These are phyloP conservation scores for Etheostoma cragini DNA, from an alignment of 2,113 vertebrate species.

Conservation along the genomic window DNA sequence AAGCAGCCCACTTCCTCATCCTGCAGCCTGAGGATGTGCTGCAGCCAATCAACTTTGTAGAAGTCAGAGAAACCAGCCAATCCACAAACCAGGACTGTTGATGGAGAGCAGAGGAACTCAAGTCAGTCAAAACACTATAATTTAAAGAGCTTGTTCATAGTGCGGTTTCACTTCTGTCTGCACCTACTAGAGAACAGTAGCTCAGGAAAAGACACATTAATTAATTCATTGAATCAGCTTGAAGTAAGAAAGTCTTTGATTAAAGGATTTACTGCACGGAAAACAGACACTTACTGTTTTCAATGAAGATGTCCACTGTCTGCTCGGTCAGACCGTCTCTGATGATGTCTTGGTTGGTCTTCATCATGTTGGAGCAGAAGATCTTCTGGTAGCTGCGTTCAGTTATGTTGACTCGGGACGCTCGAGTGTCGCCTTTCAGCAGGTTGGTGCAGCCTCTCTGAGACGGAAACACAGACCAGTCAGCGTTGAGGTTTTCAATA, in stretches of 20 bases:
- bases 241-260: too few relatives aligned
- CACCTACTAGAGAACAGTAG: background rate
- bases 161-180: background rate
- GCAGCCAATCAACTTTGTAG: slow-evolving; percentile 87
- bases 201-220: background rate
- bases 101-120: slow-evolving; percentile 4
- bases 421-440: slow-evolving; percentile 80
- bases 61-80: slow-evolving; percentile 87
- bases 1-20: slow-evolving; percentile 85
- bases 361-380: slow-evolving; percentile 92
- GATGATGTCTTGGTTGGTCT: slow-evolving; percentile 83
- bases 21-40: slow-evolving; percentile 86
- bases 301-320: slow-evolving; percentile 87
- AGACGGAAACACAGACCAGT: background rate
- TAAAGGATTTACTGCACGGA: too few relatives aligned
- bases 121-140: background rate
- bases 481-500: background rate
- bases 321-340: slow-evolving; percentile 66
- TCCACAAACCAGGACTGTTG: slow-evolving; percentile 88
- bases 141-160: background rate
- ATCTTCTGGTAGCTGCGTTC: slow-evolving; percentile 81
- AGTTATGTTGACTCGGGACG: slow-evolving; percentile 80
- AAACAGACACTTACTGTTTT: slow-evolving; percentile 81
- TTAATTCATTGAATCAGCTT: too few relatives aligned
- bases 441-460: slow-evolving; percentile 85